Evolutionary conservation across 2,888 invertebrate genomes (phyloP), one percentile per base, ranked within the genome.

Genomic region (Eupithecia subumbrata): DNA sequence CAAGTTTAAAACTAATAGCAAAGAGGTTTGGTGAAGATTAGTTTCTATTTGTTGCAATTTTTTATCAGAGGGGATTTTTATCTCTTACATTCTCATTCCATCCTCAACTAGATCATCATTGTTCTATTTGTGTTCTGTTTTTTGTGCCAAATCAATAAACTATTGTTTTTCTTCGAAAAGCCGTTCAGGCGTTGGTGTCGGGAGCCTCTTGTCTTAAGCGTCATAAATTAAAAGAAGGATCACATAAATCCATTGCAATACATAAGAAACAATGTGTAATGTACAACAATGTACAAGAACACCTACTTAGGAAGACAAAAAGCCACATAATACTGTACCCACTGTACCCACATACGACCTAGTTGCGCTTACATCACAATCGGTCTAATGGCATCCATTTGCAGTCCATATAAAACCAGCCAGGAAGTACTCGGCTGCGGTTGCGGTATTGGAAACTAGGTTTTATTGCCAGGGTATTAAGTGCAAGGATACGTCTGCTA

Each of bases 341-440:
- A 56, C 64, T 69, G 40, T 72, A 75, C 71, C 75, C 48, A 72
- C 72, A 73, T 22, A 68, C 75, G 76, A 76, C 77, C 77, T 56
- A 79, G 74, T 75, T 76, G 68, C 63, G 43, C 52, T 79, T 76
- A 78, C 78, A 74, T 76, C 77, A 79, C 76, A 76, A 80, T 73
- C 63, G 66, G 40, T 64, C 60, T 80, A 79, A 81, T 80, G 72
- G 69, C 40, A 66, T 70, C 73, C 78, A 81, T 80, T 81, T 73
- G 77, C 76, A 73, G 73, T 71, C 81, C 76, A 78, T 77, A 81
- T 72, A 73, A 71, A 77, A 77, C 64, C 73, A 40, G 73, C 68
- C 78, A 80, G 81, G 79, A 81, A 79, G 78, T 77, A 43, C 75
- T 69, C n/a, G 48, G 11, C 37, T 63, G 72, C 73, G 37, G 70